Percentiles rank a stretch among this genome's conserved stretches.
Evolutionary conservation across 2,113 vertebrate species (phyloP).

Genomic region (Dipodomys spectabilis): DNA sequence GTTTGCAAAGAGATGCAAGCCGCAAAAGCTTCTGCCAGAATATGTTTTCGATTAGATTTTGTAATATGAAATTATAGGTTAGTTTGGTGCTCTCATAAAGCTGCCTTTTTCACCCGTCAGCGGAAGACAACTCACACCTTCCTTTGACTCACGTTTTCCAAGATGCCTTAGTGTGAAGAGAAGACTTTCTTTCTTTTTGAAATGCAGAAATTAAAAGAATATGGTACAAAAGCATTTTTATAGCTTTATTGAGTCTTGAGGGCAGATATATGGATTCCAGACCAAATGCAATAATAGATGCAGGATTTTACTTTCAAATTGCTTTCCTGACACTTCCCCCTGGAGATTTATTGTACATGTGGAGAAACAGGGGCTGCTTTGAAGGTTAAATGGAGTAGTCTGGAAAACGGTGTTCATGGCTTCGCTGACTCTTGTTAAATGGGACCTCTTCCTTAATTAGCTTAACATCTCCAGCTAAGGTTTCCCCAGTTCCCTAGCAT

Average conservation of each 20-base stretch:
- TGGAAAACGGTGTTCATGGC: background rate
- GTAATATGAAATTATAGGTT: slow-evolving; percentile 71
- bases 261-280: slow-evolving; percentile 80
- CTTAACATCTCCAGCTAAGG: background rate
- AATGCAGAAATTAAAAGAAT: slow-evolving; percentile 79
- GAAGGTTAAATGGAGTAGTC: slow-evolving; percentile 51
- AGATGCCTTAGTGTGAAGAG: slow-evolving; percentile 67
- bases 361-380: slow-evolving; percentile 50
- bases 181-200: slow-evolving; percentile 61
- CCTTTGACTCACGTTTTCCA: slow-evolving; percentile 73
- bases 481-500: background rate
- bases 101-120: slow-evolving; percentile 61
- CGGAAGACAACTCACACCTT: slow-evolving; percentile 73
- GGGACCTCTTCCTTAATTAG: slow-evolving; percentile 41
- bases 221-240: slow-evolving; percentile 74
- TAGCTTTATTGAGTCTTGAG: slow-evolving; percentile 76
- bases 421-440: slow-evolving; percentile 52
- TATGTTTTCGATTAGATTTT: slow-evolving; percentile 78
- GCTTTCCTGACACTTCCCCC: slow-evolving; percentile 52
- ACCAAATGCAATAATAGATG: slow-evolving; percentile 72
- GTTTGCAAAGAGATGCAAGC: slow-evolving; percentile 70
- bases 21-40: slow-evolving; percentile 40
- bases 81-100: slow-evolving; percentile 37
- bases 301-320: slow-evolving; percentile 76
- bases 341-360: slow-evolving; percentile 68